Conservation (phyloP, 1,140 invertebrate species). For the Vollenhovia emeryi region DNA sequence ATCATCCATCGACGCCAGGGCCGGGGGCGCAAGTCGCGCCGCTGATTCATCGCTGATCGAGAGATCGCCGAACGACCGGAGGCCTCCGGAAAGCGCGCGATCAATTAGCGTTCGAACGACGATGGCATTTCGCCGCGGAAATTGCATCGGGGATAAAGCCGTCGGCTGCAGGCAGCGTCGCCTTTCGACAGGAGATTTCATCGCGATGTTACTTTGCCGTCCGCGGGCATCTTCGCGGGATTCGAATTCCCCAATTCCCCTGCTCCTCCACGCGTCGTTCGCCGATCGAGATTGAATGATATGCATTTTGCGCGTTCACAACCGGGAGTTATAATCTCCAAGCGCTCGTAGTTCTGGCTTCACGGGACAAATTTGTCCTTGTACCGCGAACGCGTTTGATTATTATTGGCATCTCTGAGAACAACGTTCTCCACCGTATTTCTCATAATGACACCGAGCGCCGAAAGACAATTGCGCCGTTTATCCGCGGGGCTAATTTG, state of each 20-base stretch:
- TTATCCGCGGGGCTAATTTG: slow-evolving; percentile 31
- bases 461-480: slow-evolving; percentile 17
- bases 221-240: neutral
- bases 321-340: neutral
- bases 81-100: slow-evolving; percentile 20
- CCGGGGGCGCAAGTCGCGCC: neutral
- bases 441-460: slow-evolving; percentile 11
- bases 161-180: neutral
- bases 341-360: neutral
- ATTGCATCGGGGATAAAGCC: slow-evolving; percentile 22
- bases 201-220: slow-evolving; percentile 3
- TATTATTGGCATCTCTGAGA: neutral
- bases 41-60: slow-evolving; percentile 37
- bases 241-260: neutral
- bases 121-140: neutral
- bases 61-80: slow-evolving; percentile 19
- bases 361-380: neutral
- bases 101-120: slow-evolving; percentile 42
- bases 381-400: neutral
- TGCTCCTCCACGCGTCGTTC: neutral
- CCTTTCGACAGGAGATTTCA: slow-evolving; percentile 2
- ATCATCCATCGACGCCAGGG: slow-evolving; percentile 60
- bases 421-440: neutral
- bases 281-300: neutral
- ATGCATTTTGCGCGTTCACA: neutral